Base-by-base conservation (phyloP, 2,888 invertebrate species). In the Cataglyphis albicans region DNA sequence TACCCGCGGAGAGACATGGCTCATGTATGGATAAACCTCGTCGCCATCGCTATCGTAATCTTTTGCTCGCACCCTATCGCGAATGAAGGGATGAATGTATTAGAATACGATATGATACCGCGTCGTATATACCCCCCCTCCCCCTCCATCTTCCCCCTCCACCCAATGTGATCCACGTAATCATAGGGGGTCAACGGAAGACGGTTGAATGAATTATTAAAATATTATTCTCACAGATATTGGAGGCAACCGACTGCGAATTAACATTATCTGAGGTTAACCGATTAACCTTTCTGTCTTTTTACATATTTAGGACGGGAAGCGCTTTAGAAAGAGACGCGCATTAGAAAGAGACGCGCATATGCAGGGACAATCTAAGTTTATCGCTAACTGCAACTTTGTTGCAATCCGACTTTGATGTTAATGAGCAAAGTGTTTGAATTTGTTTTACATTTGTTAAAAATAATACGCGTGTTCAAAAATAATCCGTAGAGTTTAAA, bases 1-100 rank as follows among this genome's bases (percentile, higher is more conserved):
- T 90, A 89, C 86, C 84, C 78, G 74, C 78, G 74, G 76, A 76
- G 83, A 84, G 85, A 65, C 83, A 83, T 74, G 84, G 84, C 68
- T 84, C 81, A 81, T 67, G 84, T 57, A 83, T 63, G 70, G 82
- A 88, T 82, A 83, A 81, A 84, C 83, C 83, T 85, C 89, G 86
- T 84, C 81, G 88, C 73, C 86, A 88, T 74, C 83, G 73, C 25
- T 35, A 38, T 25, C 72, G 59, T 44, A 7, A 41, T 59, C 76
- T 76, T 57, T 82, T 76, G 44, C 81, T 48, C 35, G n/a, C 55
- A 29, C 65, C 41, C 12, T 48, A n/a, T 12, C 15, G 59, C 35
- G 59, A 25, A 29, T 18, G 10, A 61, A 18, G 52, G 52, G 25
- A 63, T 61, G 41, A 25, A n/a, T 55, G 55, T 57, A 44, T 25